Percentiles rank a stretch among this genome's conserved stretches.
Conservation (phyloP, 2,113 vertebrate species). For the Sander lucioperca region DNA sequence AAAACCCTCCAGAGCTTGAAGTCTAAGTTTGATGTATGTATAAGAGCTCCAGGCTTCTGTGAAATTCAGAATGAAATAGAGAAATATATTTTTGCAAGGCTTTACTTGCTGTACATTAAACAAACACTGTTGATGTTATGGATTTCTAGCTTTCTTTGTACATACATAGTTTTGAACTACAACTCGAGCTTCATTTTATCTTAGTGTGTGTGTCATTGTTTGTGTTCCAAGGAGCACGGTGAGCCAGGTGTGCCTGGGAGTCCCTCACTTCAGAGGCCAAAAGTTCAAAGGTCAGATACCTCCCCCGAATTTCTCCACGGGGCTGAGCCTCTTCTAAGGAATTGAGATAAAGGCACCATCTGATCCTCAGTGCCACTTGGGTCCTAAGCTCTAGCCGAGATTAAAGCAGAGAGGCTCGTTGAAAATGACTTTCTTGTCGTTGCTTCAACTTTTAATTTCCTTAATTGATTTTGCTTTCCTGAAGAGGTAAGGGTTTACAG, state of each 20-base stretch:
- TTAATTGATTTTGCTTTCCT: conserved; percentile 79
- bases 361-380: conserved; percentile 43
- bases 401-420: conserved; percentile 51
- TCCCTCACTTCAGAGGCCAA: conserved; percentile 31
- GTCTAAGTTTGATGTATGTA: conserved; percentile 14
- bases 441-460: conserved; percentile 82
- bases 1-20: conserved; percentile 3
- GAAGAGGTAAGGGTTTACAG: conserved; percentile 74
- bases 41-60: conserved; percentile 3
- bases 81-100: background rate
- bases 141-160: conserved; percentile 5
- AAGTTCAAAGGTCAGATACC: conserved; percentile 60
- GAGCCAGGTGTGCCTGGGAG: conserved; percentile 51
- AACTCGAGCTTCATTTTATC: conserved; percentile 5
- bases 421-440: conserved; percentile 75
- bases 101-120: conserved; percentile 9
- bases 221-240: conserved; percentile 1
- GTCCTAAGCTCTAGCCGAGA: conserved; percentile 22
- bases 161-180: background rate
- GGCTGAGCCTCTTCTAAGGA: conserved; percentile 27
- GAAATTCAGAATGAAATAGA: conserved; percentile 9
- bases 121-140: conserved; percentile 7
- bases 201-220: conserved; percentile 16
- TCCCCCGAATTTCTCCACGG: conserved; percentile 5
- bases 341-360: conserved; percentile 39